These are phyloP conservation scores for Geodia barretti DNA, from an alignment of 37 sponge, comb jelly and placozoan species.

Conservation along the genomic window DNA sequence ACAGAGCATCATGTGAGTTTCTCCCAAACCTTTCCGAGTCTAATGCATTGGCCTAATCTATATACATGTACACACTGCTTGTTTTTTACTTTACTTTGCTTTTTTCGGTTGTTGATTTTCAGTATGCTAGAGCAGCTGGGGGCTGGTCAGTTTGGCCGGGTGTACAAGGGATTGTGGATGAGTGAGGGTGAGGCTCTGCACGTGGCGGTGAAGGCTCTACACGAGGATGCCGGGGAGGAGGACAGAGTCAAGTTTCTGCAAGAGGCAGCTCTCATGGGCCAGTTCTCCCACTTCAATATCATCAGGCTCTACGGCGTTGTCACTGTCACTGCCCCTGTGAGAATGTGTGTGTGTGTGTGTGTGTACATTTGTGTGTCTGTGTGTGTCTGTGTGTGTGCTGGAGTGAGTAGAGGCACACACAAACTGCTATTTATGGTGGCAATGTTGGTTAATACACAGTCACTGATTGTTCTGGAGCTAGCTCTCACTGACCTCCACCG, in stretches of 20 bases:
- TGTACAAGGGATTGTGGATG: constrained; percentile 30
- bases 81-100: no score
- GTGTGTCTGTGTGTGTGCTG: no score
- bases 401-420: no score
- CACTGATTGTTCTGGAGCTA: background rate
- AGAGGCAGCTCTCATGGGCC: constrained; percentile 73
- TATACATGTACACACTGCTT: no score
- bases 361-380: no score
- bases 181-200: background rate
- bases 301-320: constrained; percentile 47
- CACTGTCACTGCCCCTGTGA: constrained; percentile 48
- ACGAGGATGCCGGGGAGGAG: background rate
- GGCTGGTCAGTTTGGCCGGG: constrained; percentile 55
- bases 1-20: constrained; percentile 26
- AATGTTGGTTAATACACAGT: background rate
- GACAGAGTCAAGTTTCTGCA: constrained; percentile 52
- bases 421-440: no score
- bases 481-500: background rate
- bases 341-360: no score
- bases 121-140: constrained; percentile 40
- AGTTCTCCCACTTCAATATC: constrained; percentile 57
- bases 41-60: no score
- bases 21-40: no score
- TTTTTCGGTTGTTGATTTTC: no score
- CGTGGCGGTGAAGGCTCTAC: constrained; percentile 51